Evolutionary conservation across 2,797 vertebrate genomes (phyloP).

Genomic region (Denticeps clupeoides): DNA sequence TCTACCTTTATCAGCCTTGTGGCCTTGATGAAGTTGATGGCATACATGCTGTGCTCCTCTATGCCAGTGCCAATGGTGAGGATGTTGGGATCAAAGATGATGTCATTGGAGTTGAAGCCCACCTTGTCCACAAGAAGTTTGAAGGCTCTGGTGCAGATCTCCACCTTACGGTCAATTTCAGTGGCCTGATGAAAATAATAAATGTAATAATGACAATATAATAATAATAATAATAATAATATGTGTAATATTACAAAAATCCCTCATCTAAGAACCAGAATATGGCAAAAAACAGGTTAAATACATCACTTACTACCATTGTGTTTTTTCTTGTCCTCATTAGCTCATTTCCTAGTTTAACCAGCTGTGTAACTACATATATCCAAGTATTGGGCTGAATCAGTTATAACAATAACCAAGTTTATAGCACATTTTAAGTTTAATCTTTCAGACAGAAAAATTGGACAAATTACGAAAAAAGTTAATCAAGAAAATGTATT

Average conservation of each 20-base stretch:
- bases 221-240: not conserved
- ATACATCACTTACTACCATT: no score
- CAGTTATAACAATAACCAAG: no score
- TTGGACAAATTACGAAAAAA: no score
- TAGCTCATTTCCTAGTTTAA: no score
- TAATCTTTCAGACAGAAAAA: no score
- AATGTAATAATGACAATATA: not conserved
- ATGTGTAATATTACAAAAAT: not conserved
- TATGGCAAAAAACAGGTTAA: no score
- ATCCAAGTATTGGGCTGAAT: no score
- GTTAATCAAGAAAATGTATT: no score
- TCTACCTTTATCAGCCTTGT: slow-evolving; percentile 84
- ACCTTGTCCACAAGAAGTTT: slow-evolving; percentile 67
- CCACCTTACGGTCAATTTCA: slow-evolving; percentile 72
- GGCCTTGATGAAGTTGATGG: slow-evolving; percentile 79
- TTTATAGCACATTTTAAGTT: no score
- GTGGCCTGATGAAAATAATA: slow-evolving; percentile 63
- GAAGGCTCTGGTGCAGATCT: slow-evolving; percentile 82
- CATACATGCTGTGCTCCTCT: slow-evolving; percentile 88
- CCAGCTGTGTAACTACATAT: no score
- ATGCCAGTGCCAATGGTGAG: slow-evolving; percentile 95
- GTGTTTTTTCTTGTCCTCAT: no score
- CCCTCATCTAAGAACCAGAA: no score
- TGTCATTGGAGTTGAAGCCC: slow-evolving; percentile 81
- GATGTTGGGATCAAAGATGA: slow-evolving; percentile 97